A percentile compares a stretch with the other conserved stretches of the same genome.
phyloP scores from a whole-genome alignment of 1,140 invertebrate genomes.

The Zaprionus africanus region DNA sequence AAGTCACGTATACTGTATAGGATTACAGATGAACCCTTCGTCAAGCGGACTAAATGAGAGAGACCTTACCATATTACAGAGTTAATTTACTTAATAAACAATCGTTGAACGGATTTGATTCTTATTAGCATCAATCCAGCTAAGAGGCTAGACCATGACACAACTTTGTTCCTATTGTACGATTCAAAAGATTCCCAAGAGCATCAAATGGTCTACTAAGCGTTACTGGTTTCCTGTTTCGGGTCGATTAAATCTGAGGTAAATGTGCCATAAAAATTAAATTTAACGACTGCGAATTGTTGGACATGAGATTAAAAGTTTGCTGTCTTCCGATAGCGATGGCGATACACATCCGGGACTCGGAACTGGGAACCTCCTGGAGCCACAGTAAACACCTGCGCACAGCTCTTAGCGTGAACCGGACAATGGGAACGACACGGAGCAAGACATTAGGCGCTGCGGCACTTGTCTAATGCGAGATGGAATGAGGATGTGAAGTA shows the following conservation, averaged over 20 bases:
- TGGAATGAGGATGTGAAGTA: slow-evolving; percentile 25
- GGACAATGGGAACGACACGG: neutral
- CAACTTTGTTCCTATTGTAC: too few species aligned
- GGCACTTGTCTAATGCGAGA: slow-evolving; percentile 22
- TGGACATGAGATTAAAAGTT: slow-evolving; percentile 5
- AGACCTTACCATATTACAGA: too few species aligned
- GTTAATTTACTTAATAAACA: too few species aligned
- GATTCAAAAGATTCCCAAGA: too few species aligned
- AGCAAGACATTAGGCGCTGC: slow-evolving; percentile 29
- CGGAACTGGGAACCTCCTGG: neutral
- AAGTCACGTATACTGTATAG: too few species aligned
- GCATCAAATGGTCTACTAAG: neutral
- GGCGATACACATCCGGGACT: slow-evolving; percentile 1
- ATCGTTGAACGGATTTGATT: too few species aligned
- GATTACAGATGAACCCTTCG: too few species aligned
- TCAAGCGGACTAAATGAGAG: too few species aligned
- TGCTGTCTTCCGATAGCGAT: neutral
- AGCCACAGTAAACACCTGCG: slow-evolving; percentile 1
- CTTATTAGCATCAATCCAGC: too few species aligned
- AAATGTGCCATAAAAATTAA: slow-evolving; percentile 8
- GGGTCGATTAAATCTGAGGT: slow-evolving; percentile 5
- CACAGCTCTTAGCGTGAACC: too few species aligned
- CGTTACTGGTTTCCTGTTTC: neutral
- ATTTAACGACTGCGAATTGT: slow-evolving; percentile 2
- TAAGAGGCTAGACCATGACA: too few species aligned